A percentile compares a stretch with the other conserved stretches of the same genome.
These are phyloP conservation scores for Apotomis capreana DNA, from an alignment of 2,888 invertebrate genomes.

Conservation along the genomic window DNA sequence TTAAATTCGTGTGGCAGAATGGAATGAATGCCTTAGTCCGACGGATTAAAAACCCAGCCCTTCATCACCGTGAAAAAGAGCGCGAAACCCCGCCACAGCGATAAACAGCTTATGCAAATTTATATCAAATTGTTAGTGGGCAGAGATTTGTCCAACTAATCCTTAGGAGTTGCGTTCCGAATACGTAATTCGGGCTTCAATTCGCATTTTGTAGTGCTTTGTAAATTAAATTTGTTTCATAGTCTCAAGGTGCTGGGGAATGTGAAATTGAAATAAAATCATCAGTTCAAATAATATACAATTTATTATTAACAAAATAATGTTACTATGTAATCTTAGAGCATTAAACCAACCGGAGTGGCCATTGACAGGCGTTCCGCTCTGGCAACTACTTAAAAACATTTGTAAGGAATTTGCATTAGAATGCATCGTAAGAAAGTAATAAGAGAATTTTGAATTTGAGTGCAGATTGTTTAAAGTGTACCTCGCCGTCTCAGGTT, in stretches of 20 bases:
- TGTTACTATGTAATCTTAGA: neutral
- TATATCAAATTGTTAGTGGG: conserved; percentile 69
- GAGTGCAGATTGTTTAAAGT: too few relatives aligned
- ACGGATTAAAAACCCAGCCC: conserved; percentile 50
- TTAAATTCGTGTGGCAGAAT: conserved; percentile 14
- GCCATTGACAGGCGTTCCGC: too few relatives aligned
- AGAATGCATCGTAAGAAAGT: too few relatives aligned
- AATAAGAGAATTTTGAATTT: too few relatives aligned
- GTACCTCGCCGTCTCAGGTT: too few relatives aligned
- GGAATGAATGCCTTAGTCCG: conserved; percentile 42
- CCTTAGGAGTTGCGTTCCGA: conserved; percentile 44
- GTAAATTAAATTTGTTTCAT: neutral
- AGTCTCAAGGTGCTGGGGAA: neutral
- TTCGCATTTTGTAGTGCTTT: neutral
- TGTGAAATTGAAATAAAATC: neutral
- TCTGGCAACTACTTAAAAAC: too few relatives aligned
- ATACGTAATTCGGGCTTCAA: conserved; percentile 22
- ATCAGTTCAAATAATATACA: neutral
- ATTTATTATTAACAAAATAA: conserved; percentile 12
- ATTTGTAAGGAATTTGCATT: too few relatives aligned
- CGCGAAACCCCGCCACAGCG: conserved; percentile 62
- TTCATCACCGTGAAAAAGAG: conserved; percentile 76
- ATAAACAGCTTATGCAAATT: conserved; percentile 75
- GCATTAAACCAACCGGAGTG: too few relatives aligned
- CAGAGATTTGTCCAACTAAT: conserved; percentile 61